Evolutionary conservation across 2,113 vertebrate genomes (phyloP), one percentile per base, ranked within the genome.

Genomic region (Brienomyrus brachyistius): DNA sequence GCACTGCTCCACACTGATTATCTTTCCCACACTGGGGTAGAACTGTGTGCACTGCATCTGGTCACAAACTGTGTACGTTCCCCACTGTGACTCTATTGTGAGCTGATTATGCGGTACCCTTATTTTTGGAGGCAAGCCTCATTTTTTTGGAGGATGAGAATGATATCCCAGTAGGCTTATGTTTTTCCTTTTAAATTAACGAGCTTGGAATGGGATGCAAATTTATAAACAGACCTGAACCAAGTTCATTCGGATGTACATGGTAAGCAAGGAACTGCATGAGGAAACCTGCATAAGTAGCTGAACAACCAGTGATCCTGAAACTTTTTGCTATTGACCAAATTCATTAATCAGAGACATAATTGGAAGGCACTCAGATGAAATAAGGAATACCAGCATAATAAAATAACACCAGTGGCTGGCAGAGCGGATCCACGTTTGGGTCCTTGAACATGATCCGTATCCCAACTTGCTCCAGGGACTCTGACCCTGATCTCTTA

Each of bases 1-100:
- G 74, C 91, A 27, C 40, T 23, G 59, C 82, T 77, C n/a, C 52
- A 56, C 48, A 89, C 62, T 4, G 40, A 87, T 90, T 88, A 86
- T 90, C 83, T 85, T 13, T 9, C 88, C 59, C 45, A 52, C 56
- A 27, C 47, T 27, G 59, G n/a, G n/a, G 80, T 31, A n/a, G 45
- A 21, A 47, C 80, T 86, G 52, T n/a, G 27, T 40, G 10, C 4
- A 1, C 59, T n/a, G 59, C 59, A 27, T 66, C 47, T n/a, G 62
- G 19, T 90, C 56, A 43, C 59, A 90, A 66, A 74, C 82, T 21
- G 27, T 19, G 11, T 23, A 89, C n/a, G 27, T 10, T 51, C 19
- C 45, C 19, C 21, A 50, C 45, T 86, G 56, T 43, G 48, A 47
- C 31, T 47, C 88, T 47, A 74, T 54, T 45, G 56, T 40, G 31